Conservation (phyloP, 2,888 invertebrate genomes). For the Heliconius ethilla region DNA sequence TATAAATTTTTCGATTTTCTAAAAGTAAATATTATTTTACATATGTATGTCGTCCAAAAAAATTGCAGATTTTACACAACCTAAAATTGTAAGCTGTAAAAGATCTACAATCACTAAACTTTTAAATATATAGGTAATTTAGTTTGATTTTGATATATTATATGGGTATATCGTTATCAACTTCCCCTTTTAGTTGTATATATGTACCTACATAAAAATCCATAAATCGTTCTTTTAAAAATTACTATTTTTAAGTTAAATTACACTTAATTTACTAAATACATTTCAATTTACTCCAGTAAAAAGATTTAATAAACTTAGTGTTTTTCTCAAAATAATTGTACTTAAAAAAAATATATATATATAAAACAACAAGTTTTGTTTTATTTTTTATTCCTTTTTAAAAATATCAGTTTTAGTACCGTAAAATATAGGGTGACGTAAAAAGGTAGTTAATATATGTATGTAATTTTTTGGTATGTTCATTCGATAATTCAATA, state of each 20-base stretch:
- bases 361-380: background rate
- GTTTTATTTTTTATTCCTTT: background rate
- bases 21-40: background rate
- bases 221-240: background rate
- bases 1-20: background rate
- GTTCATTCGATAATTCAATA: too few species aligned
- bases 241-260: background rate
- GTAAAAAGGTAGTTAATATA: too few species aligned
- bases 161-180: background rate
- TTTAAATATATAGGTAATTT: background rate
- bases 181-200: too few species aligned
- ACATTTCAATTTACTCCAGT: background rate
- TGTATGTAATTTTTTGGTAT: too few species aligned
- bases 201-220: background rate
- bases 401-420: background rate
- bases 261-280: too few species aligned
- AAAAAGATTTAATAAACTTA: background rate
- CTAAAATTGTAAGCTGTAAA: too few species aligned
- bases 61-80: too few species aligned
- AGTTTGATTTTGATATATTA: background rate
- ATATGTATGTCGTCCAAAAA: background rate
- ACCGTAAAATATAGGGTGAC: too few species aligned
- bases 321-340: background rate
- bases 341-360: conserved; percentile 6
- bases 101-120: too few species aligned